Base-by-base conservation (phyloP, 2,113 vertebrate genomes). In the Laticauda laticaudata region DNA sequence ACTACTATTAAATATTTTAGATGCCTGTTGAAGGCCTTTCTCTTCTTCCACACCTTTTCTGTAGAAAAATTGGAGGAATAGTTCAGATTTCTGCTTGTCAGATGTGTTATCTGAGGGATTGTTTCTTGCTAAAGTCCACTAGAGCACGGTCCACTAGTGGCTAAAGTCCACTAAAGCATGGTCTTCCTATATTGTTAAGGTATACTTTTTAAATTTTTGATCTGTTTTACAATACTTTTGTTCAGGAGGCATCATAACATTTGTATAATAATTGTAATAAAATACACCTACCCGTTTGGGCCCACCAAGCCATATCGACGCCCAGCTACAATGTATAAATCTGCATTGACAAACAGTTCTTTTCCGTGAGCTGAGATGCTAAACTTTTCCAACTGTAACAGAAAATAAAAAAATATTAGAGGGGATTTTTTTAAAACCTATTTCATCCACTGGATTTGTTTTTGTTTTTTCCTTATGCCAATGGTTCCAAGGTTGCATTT, bases 301-400 rank as follows among this genome's bases (percentile, higher is more conserved):
- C 99, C 99, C 43, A 99, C 99, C 20, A 99, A 97, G 96, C 99
- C 99, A 0, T 99, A 99, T 93, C 98, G 98, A 89, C 99, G 97
- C 59, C 99, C 98, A 0, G 99, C 98, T 11, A 99, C 99, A 1
- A 99, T 98, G 93, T 98, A 98, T 43, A 99, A 97, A 94, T 99
- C 99, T 1, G 98, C 99, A 0, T 99, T 99, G 95, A 99, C 97
- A 2, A 99, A 99, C 1, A 99, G 96, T 95, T 99, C 98, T 94
- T 99, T 99, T 81, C 99, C 99, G 0, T 99, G 99, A 87, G 99
- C 99, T 0, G 99, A 99, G 96, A 99, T 99, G 96, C 99, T 99
- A 96, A 99, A 99, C 91, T 98, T 98, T 94, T 99, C 99, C 96
- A 99, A 96, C 99, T 99, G 90, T 0, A 89, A 85, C 45, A 29